Evolutionary conservation across 2,888 invertebrate genomes (phyloP), one percentile per base, ranked within the genome.

Genomic region (Agrochola litura): DNA sequence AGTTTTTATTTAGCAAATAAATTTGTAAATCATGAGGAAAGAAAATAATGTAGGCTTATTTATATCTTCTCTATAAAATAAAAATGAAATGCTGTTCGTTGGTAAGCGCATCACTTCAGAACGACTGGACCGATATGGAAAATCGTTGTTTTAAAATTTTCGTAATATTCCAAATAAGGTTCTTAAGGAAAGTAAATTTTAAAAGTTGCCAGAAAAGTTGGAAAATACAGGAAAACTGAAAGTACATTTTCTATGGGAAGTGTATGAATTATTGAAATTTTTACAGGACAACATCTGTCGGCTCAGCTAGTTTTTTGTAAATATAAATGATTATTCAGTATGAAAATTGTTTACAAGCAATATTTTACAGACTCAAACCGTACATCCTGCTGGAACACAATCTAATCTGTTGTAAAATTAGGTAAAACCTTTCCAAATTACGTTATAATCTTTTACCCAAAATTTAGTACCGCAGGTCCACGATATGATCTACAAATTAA

Each of bases 401-500:
- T 80, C 76, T 69, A 68, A 79, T 81, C 82, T 68, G 19, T 68
- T 68, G 37, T 43, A 69, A 65, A 76, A 76, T 80, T 76, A 76
- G 56, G 82, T 65, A 43, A 60, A 70, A 82, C 77, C 80, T 49
- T 82, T 80, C 41, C 65, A 80, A 80, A 82, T 76, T 69, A 82
- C 63, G 14, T 82, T 67, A 58, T 52, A 71, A 82, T 77, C 43
- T 82, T 70, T 67, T 49, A 52, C 25, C 14, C 61, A 19, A 65
- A 80, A 76, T 82, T 82, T 70, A 66, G 60, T 66, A 61, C 65
- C 56, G 6, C 22, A 25, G 41, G 12, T 41, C 54, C 19, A 54
- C 14, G 82, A 82, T 82, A 82, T 56, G 14, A 82, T 82, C 66
- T 68, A 68, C 70, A 74, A 76, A 76, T 76, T 76, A 81, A 84